Evolutionary conservation across 2,888 invertebrate genomes (phyloP), one percentile per base, ranked within the genome.

Genomic region (Nomada fabriciana): DNA sequence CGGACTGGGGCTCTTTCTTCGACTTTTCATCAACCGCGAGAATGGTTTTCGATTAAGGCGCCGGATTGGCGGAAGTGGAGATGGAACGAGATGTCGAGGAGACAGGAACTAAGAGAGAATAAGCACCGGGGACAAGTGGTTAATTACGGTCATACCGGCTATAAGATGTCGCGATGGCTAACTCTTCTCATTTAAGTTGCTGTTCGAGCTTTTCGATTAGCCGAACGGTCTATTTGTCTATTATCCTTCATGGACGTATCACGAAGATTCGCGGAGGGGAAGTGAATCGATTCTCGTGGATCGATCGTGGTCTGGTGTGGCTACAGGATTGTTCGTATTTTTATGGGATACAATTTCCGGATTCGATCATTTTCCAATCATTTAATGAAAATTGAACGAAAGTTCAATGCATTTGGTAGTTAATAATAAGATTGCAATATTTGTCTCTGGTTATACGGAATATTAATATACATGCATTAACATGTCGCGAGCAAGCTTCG

Each of bases 41-140:
- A 89, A 90, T 90, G 90, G 84, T 88, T 90, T 89, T 90, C 89
- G 88, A 89, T 89, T 89, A 89, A 90, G 84, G 79, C 82, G 76
- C 71, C 78, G 81, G 82, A 89, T 86, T 85, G 89, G 86, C 80
- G 86, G 76, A 88, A 89, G 84, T 71, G 77, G 72, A 82, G 84
- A 80, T 69, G 76, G 87, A 76, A 82, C 80, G 79, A 77, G 75
- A 74, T 79, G 79, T 76, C 79, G 76, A 79, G 77, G 76, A 80
- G 78, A 76, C 68, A 83, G 85, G 82, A 85, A 83, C 79, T 82
- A 78, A 85, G 85, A 83, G 83, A 79, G 76, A 83, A 82, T 77
- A 84, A 84, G 69, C 67, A 76, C 72, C 78, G 68, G 76, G 81
- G 87, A 89, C 88, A 90, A 89, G 90, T 89, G 89, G 90, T 90